Evolutionary conservation across 2,888 invertebrate species (phyloP).

Genomic region (Alloplasta piceator): DNA sequence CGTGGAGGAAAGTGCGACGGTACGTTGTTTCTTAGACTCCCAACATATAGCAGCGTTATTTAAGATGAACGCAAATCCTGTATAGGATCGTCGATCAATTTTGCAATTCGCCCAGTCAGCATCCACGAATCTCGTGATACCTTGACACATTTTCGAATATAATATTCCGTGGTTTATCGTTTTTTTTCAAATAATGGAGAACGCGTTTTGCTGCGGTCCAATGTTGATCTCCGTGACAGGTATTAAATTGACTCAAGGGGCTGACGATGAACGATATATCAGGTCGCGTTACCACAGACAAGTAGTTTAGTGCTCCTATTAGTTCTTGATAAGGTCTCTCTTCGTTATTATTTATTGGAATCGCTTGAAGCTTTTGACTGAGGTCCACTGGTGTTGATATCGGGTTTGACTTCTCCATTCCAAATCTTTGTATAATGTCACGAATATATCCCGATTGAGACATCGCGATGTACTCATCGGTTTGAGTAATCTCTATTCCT

Average conservation of each 20-base stretch:
- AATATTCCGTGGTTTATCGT: conserved; percentile 2
- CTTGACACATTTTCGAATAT: background rate
- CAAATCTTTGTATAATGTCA: conserved; percentile 68
- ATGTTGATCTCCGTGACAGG: conserved; percentile 5
- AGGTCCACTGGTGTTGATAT: conserved; percentile 65
- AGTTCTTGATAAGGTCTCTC: conserved; percentile 43
- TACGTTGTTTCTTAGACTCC: conserved; percentile 44
- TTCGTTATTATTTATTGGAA: background rate
- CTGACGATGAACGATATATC: conserved; percentile 54
- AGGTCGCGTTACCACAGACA: conserved; percentile 45
- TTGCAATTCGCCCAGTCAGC: conserved; percentile 39
- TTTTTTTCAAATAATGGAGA: conserved; percentile 24
- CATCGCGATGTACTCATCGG: conserved; percentile 21
- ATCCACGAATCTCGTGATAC: conserved; percentile 34
- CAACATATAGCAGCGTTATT: conserved; percentile 63
- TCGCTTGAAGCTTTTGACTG: background rate
- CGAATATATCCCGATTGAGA: conserved; percentile 68
- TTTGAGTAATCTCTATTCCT: conserved; percentile 65
- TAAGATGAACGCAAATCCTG: conserved; percentile 62
- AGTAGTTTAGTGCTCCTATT: conserved; percentile 51
- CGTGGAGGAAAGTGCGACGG: conserved; percentile 32
- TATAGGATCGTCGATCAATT: conserved; percentile 28
- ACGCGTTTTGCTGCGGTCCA: conserved; percentile 49
- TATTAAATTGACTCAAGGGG: conserved; percentile 49
- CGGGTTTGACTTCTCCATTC: conserved; percentile 69